phyloP scores from a whole-genome alignment of 2,113 vertebrate genomes.

The Pelmatolapia mariae region DNA sequence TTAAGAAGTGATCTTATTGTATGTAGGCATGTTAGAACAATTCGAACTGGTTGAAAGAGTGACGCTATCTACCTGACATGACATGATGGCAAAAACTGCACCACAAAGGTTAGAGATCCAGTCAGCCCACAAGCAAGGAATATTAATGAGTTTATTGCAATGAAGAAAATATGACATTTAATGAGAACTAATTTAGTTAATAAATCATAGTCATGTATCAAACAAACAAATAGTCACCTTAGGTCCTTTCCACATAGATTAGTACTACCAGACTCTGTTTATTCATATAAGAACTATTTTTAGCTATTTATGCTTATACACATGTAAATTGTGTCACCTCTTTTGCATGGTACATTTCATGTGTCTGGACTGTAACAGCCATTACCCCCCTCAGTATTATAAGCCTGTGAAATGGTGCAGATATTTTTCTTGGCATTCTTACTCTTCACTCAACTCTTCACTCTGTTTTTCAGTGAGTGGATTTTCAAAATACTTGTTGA shows the following conservation, averaged over 20 bases:
- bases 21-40: background rate
- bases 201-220: background rate
- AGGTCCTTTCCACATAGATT: background rate
- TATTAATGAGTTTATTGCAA: background rate
- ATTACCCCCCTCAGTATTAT: background rate
- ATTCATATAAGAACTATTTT: background rate
- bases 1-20: background rate
- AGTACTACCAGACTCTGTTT: background rate
- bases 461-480: background rate
- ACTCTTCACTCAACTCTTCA: background rate
- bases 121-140: background rate
- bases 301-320: background rate
- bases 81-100: background rate
- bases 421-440: background rate
- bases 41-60: background rate
- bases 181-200: background rate
- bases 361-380: background rate
- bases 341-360: background rate
- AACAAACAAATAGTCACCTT: background rate
- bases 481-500: background rate
- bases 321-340: background rate
- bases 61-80: accelerated
- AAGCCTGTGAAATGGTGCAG: background rate
- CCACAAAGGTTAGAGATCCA: background rate
- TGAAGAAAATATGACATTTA: background rate